Evolutionary conservation across 2,888 invertebrate species (phyloP), one percentile per base, ranked within the genome.

Genomic region (Ferrisia virgata): DNA sequence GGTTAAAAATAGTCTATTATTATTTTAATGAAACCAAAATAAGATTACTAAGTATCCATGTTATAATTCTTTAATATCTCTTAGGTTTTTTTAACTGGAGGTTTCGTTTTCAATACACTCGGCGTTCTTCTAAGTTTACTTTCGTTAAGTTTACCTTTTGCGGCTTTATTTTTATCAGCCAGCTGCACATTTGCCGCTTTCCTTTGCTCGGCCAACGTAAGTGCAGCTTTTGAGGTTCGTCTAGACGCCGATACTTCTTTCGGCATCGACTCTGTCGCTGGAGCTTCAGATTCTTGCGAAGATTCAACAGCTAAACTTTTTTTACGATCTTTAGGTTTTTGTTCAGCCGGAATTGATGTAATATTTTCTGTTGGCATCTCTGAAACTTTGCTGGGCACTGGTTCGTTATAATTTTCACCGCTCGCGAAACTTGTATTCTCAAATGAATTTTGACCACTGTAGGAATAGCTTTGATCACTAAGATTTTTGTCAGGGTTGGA

Each of bases 81-180:
- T 53, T 31, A 72, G 9, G 72, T 76, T 36, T 76, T 76, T 36
- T 76, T 76, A 36, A 36, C 18, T 0, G 8, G 8, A 1, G 36
- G 36, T 76, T 76, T 76, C 3, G 72, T 39, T 64, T 82, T 82
- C 13, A 82, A 15, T 6, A 64, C 58, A 82, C 82, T 82, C 1
- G 82, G 39, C 22, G 39, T 64, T 69, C 82, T 82, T 33, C 39
- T 82, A 3, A 82, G 28, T 22, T 82, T 82, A 28, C 69, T 82
- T 64, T 82, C 82, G 2, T 8, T 22, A 22, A 40, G 18, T 40
- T 82, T 82, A 15, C 40, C 39, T 28, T 82, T 82, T 0, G 28
- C 9, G 8, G 13, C 18, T 36, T 76, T 76, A 36, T 76, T 76
- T 76, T 76, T 76, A 4, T 76, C 72, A 76, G 72, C 72, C 36